phyloP scores from a whole-genome alignment of 2,113 vertebrate species.

The Clarias macrocephalus region DNA sequence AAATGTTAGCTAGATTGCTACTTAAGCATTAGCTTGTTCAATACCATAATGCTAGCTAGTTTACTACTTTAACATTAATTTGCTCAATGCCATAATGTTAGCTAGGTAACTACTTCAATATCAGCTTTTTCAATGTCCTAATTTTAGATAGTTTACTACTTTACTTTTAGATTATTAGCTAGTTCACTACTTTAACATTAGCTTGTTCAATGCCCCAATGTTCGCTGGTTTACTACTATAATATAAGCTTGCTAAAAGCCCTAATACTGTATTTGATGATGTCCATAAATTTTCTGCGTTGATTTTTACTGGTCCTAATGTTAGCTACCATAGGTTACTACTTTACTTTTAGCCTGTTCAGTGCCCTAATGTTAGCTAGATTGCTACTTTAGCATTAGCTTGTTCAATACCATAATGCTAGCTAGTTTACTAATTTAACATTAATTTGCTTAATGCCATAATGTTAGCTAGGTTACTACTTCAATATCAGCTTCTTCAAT shows the following conservation, averaged over 20 bases:
- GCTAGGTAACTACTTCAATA: not conserved
- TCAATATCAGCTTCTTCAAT: too few species aligned
- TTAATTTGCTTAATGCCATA: not conserved
- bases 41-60: not conserved
- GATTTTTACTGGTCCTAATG: too few species aligned
- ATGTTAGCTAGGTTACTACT: too few species aligned
- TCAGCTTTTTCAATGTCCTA: too few species aligned
- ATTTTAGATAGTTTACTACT: too few species aligned
- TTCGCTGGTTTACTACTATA: not conserved
- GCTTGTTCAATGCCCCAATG: not conserved
- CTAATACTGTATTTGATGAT: too few species aligned
- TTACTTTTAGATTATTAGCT: too few species aligned
- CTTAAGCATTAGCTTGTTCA: not conserved
- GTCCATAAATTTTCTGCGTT: too few species aligned
- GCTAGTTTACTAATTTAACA: not conserved
- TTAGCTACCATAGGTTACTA: not conserved
- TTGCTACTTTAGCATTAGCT: not conserved
- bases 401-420: not conserved
- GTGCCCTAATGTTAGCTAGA: not conserved
- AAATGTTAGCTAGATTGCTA: not conserved
- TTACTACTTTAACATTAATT: not conserved
- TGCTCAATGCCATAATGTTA: not conserved
- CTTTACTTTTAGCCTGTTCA: not conserved
- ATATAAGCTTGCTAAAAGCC: not conserved
- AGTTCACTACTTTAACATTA: not conserved